Evolutionary conservation across 2,797 vertebrate genomes (phyloP).

Genomic region (Sebastes dallii): DNA sequence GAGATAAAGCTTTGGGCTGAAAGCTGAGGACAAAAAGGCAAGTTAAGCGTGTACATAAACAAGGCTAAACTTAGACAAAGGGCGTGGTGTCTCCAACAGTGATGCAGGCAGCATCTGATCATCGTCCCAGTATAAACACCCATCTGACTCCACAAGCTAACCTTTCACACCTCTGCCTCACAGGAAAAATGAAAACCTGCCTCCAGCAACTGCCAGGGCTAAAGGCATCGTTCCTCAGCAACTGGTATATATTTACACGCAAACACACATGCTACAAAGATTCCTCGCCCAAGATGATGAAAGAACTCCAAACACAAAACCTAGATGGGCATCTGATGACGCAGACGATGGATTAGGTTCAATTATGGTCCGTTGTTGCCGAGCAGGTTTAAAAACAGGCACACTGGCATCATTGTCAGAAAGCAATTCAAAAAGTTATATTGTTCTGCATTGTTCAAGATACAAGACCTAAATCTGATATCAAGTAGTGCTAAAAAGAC

Average conservation of each 20-base stretch:
- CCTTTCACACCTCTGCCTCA: conserved; percentile 73
- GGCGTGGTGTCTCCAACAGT: conserved; percentile 66
- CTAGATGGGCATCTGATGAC: conserved; percentile 69
- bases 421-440: conserved; percentile 39
- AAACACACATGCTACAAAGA: conserved; percentile 75
- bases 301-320: conserved; percentile 69
- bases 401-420: conserved; percentile 40
- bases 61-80: conserved; percentile 75
- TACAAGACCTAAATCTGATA: conserved; percentile 30
- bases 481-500: conserved; percentile 7
- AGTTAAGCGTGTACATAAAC: conserved; percentile 68
- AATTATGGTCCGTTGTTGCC: conserved; percentile 66
- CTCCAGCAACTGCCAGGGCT: conserved; percentile 69
- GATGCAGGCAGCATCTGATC: conserved; percentile 72
- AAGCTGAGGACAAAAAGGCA: conserved; percentile 70
- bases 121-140: conserved; percentile 72
- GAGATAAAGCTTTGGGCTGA: conserved; percentile 51
- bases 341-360: conserved; percentile 59
- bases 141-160: conserved; percentile 68
- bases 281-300: conserved; percentile 68
- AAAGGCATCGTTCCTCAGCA: conserved; percentile 68
- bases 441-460: conserved; percentile 37
- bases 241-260: conserved; percentile 77
- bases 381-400: conserved; percentile 61
- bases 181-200: conserved; percentile 75